Evolutionary conservation across 2,797 vertebrate genomes (phyloP).

Genomic region (Sebastes diaconus): DNA sequence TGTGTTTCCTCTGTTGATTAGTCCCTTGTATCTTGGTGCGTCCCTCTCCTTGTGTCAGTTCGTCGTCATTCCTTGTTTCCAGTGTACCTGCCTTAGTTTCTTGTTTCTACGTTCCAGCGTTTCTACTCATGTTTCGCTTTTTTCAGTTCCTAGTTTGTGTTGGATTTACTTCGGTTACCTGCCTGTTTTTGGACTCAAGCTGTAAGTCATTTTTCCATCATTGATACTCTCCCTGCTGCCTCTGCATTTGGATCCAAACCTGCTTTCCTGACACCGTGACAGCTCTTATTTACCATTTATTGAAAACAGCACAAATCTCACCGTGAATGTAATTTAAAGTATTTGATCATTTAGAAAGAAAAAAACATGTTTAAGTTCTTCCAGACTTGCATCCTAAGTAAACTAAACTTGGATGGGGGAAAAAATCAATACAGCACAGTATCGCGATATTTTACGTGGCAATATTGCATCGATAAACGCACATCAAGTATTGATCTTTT

Average conservation of each 20-base stretch:
- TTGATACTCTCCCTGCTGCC: not conserved
- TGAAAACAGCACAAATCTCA: not conserved
- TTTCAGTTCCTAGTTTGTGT: not conserved
- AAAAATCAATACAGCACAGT: no score
- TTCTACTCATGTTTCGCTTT: not conserved
- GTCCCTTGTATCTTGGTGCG: not conserved
- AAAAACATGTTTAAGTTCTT: not conserved
- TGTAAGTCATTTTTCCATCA: not conserved
- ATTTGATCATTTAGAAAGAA: not conserved
- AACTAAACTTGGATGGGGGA: fast-evolving
- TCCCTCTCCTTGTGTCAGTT: no score
- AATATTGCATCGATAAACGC: no score
- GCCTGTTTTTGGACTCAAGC: not conserved
- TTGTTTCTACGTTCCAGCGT: no score
- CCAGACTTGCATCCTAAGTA: not conserved
- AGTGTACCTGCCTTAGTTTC: no score
- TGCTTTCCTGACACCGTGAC: not conserved
- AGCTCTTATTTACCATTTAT: not conserved
- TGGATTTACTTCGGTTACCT: not conserved
- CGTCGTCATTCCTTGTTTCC: not conserved
- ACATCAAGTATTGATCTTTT: no score
- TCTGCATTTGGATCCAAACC: not conserved
- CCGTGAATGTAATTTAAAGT: not conserved
- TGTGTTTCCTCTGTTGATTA: not conserved
- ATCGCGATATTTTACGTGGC: fast-evolving